Conservation (phyloP, 2,888 invertebrate genomes). For the Ferrisia virgata region DNA sequence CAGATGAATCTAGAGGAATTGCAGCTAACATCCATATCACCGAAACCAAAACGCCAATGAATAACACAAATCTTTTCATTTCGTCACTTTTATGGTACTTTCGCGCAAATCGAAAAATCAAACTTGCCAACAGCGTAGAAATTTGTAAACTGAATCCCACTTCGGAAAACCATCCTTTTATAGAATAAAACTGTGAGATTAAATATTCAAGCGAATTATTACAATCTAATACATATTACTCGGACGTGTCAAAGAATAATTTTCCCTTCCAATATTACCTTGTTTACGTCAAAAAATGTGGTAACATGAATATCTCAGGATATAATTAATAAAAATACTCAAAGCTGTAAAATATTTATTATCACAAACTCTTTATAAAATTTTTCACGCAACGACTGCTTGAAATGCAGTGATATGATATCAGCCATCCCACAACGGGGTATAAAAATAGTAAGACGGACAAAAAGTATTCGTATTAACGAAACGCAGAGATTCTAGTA, state of each 20-base stretch:
- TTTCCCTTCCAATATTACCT: neutral
- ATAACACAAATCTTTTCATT: neutral
- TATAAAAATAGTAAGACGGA: neutral
- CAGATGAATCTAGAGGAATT: neutral
- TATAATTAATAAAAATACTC: neutral
- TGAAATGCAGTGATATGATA: neutral
- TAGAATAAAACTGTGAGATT: neutral
- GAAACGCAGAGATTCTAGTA: constrained; percentile 59
- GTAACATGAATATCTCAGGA: neutral
- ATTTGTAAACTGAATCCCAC: neutral
- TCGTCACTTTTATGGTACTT: neutral
- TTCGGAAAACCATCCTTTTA: neutral
- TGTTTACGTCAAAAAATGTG: neutral
- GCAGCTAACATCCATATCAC: neutral
- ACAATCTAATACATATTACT: neutral
- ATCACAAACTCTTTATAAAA: constrained; percentile 11
- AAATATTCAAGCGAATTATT: neutral
- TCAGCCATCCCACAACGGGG: neutral
- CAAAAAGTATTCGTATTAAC: neutral
- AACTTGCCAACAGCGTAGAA: neutral
- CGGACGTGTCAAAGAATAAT: neutral
- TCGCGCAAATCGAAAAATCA: neutral
- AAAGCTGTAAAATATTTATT: neutral
- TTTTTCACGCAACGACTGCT: neutral
- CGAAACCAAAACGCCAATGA: neutral